Evolutionary conservation across 2,113 vertebrate genomes (phyloP).

Genomic region (Calidris pugnax): DNA sequence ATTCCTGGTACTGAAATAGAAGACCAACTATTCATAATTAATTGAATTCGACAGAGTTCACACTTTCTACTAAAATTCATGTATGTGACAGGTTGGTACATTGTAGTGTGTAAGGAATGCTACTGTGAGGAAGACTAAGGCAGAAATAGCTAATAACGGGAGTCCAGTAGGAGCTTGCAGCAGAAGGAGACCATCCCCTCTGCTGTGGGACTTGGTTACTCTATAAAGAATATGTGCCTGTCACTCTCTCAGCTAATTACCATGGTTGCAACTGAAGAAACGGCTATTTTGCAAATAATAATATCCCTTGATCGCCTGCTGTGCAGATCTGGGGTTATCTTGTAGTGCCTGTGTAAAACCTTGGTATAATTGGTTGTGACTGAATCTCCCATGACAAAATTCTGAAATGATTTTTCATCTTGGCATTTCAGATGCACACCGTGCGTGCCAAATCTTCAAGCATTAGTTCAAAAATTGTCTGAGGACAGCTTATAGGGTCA

Average conservation of each 20-base stretch:
- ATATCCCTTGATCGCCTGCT: neutral
- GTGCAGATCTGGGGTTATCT: neutral
- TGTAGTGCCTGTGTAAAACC: neutral
- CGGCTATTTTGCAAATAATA: neutral
- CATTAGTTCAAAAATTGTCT: neutral
- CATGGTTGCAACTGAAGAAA: neutral
- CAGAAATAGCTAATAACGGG: neutral
- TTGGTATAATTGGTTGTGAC: neutral
- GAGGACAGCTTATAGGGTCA: neutral
- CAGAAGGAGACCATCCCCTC: neutral
- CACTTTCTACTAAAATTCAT: neutral
- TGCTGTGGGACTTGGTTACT: neutral
- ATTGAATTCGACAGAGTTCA: neutral
- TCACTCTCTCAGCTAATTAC: neutral
- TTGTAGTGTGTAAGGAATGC: neutral
- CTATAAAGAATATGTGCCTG: neutral
- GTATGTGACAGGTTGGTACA: neutral
- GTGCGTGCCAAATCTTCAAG: neutral
- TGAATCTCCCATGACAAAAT: neutral
- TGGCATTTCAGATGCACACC: neutral
- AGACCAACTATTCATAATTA: neutral
- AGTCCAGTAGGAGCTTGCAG: neutral
- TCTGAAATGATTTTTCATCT: neutral
- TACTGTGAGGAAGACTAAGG: neutral
- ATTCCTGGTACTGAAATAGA: neutral